phyloP scores from a whole-genome alignment of 1,140 invertebrate species.

The Micrasema minimum region DNA sequence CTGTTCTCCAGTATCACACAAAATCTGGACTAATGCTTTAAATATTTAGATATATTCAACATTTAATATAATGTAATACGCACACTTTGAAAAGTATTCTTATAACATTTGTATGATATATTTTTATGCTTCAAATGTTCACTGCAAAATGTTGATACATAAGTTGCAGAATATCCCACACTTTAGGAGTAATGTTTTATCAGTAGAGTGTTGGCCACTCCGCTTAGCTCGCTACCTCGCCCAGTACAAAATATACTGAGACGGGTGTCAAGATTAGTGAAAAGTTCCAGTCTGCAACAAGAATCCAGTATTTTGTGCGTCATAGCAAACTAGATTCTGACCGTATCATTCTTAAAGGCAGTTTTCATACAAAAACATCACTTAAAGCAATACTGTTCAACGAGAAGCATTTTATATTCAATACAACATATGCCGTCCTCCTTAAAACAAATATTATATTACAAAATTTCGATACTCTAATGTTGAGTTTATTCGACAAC shows the following conservation, averaged over 20 bases:
- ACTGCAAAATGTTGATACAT: no score
- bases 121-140: not conserved
- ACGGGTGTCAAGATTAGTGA: no score
- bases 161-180: no score
- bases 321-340: not conserved
- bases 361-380: constrained; percentile 35
- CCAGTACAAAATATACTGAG: no score
- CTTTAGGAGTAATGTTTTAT: no score
- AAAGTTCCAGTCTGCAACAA: no score
- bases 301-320: constrained; percentile 30
- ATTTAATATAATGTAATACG: constrained; percentile 2
- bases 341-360: constrained; percentile 18
- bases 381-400: constrained; percentile 33
- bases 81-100: constrained; percentile 13
- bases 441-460: constrained; percentile 11
- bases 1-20: constrained; percentile 9
- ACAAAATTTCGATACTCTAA: not conserved
- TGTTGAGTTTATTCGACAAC: not conserved
- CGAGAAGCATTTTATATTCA: constrained; percentile 24
- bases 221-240: no score
- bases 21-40: constrained; percentile 27
- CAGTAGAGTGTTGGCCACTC: no score
- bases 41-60: constrained; percentile 28
- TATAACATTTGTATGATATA: constrained; percentile 14
- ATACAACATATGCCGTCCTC: not conserved